A percentile compares a stretch with the other conserved stretches of the same genome.
phyloP scores from a whole-genome alignment of 1,140 invertebrate species.

The Trinorchestia longiramus region DNA sequence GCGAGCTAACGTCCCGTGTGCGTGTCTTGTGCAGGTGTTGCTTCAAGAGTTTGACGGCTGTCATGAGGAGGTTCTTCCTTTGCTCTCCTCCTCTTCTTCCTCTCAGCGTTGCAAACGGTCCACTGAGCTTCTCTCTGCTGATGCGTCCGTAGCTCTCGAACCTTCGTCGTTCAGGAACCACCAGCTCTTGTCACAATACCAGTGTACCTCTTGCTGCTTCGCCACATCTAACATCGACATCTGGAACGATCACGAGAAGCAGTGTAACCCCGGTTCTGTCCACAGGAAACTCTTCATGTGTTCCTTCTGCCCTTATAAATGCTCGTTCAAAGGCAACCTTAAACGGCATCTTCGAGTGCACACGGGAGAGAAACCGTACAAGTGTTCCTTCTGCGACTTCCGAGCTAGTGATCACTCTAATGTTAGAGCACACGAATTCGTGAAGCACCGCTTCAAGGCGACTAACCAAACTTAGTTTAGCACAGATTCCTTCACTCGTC shows the following conservation, averaged over 20 bases:
- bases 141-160: background rate
- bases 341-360: slow-evolving; percentile 54
- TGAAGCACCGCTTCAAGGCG: slow-evolving; percentile 12
- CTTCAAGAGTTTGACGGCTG: background rate
- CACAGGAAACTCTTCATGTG: slow-evolving; percentile 27
- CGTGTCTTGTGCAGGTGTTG: slow-evolving; percentile 25
- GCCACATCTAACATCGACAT: background rate
- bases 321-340: slow-evolving; percentile 54
- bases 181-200: background rate
- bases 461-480: background rate
- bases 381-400: slow-evolving; percentile 44
- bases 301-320: slow-evolving; percentile 23
- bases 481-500: background rate
- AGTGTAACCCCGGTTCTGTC: background rate
- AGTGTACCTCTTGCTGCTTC: slow-evolving; percentile 29
- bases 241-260: background rate
- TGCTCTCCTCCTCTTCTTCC: background rate
- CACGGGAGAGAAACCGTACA: slow-evolving; percentile 57
- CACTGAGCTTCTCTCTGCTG: slow-evolving; percentile 4
- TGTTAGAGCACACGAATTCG: slow-evolving; percentile 8
- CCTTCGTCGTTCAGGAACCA: background rate
- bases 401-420: slow-evolving; percentile 37
- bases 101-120: background rate
- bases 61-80: background rate
- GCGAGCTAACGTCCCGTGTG: slow-evolving; percentile 34